Conservation (phyloP, 2,797 vertebrate genomes). For the Falco rusticolus region DNA sequence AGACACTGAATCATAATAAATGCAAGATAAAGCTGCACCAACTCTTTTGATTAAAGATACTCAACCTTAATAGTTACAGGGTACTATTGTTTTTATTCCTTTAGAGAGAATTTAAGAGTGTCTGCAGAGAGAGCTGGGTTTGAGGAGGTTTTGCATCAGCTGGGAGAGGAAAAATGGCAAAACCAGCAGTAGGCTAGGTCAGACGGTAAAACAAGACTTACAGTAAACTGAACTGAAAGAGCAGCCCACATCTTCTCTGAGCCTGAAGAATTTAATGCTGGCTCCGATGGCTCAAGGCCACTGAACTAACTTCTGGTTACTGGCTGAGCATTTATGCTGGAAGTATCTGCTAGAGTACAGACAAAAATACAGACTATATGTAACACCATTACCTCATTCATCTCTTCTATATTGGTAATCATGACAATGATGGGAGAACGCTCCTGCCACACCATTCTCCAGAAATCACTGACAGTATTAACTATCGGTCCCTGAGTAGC, state of each 20-base stretch:
- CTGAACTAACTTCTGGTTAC: not conserved
- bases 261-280: not conserved
- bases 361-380: not conserved
- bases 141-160: not conserved
- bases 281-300: not conserved
- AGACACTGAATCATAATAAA: not conserved
- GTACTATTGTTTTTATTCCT: not conserved
- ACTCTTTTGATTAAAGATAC: not conserved
- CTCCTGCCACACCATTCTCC: conserved; percentile 99
- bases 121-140: not conserved
- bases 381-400: conserved; percentile 89
- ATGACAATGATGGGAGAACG: conserved; percentile 93
- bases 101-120: not conserved
- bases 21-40: not conserved
- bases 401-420: conserved; percentile 99
- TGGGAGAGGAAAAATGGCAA: not conserved
- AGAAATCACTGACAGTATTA: conserved; percentile 97
- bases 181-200: not conserved
- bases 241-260: not conserved
- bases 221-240: not conserved
- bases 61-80: not conserved
- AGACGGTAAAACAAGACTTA: not conserved
- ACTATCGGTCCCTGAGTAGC: conserved; percentile 98
- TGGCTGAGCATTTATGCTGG: not conserved
- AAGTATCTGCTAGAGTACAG: not conserved